Conservation (phyloP, 2,113 vertebrate genomes). For the Sceloporus undulatus region DNA sequence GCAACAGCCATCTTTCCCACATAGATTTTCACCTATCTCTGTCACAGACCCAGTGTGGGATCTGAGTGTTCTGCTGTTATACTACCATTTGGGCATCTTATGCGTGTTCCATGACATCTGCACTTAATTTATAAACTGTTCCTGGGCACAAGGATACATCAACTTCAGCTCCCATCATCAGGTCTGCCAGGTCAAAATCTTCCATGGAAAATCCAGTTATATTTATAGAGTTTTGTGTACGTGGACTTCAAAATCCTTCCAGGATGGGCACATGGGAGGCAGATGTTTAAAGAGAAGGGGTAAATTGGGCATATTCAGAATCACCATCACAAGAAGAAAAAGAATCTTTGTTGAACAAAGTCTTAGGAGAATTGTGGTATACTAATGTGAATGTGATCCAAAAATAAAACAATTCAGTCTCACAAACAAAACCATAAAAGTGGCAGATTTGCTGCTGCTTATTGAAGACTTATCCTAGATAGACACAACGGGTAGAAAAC, state of each 20-base stretch:
- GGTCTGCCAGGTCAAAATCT: slow-evolving; percentile 30
- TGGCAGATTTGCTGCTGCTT: neutral
- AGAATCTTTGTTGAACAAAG: neutral
- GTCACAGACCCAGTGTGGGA: too few relatives aligned
- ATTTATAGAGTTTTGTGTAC: slow-evolving; percentile 22
- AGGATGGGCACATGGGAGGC: neutral
- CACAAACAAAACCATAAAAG: neutral
- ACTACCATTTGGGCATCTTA: too few relatives aligned
- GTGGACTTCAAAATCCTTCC: neutral
- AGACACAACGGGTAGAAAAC: neutral
- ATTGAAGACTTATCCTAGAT: neutral
- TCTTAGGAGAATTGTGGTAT: too few relatives aligned
- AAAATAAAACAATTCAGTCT: neutral
- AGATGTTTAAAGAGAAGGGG: neutral
- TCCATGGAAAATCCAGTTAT: slow-evolving; percentile 43
- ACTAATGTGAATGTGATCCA: neutral
- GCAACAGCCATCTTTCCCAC: too few relatives aligned
- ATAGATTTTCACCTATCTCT: too few relatives aligned
- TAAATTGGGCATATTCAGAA: neutral
- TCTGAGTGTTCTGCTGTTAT: too few relatives aligned
- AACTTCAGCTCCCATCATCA: neutral
- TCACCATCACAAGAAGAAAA: too few relatives aligned
- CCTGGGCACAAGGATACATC: neutral
- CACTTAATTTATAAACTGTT: slow-evolving; percentile 15
- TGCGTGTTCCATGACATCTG: slow-evolving; percentile 14